Evolutionary conservation across 1,140 invertebrate species (phyloP), one percentile per base, ranked within the genome.

Genomic region (Danaus plexippus): DNA sequence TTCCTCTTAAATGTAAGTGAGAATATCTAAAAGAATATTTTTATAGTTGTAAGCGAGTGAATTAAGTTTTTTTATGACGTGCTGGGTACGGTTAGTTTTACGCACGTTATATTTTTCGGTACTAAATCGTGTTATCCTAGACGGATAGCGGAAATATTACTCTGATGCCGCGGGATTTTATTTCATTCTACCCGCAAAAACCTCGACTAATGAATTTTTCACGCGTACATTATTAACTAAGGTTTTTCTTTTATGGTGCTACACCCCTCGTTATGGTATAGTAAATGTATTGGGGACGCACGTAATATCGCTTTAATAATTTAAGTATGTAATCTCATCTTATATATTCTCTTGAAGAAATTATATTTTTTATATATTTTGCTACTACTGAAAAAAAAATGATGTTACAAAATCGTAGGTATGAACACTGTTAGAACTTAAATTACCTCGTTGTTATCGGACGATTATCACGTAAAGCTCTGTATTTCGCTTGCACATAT

Each of bases 1-100:
- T 86, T 86, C 83, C 83, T 86, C 80, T 84, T 86, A 83, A 83
- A 75, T 77, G 71, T 84, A 86, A 84, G 80, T 84, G 78, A 84
- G 79, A 84, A 83, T 85, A 82, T 85, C 82, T 85, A 84, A 80
- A 82, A 32, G 22, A 32, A 83, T 83, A 85, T 85, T 84, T 80
- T 84, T 80, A 73, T 83, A 85, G 80, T 72, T 73, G 69, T 84
- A 82, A 84, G 81, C 79, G 77, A 70, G 71, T 79, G 73, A 80
- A 77, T 80, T 82, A 73, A 75, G 70, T 73, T 81, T 82, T 75
- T 75, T 78, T 32, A 32, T 32, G 22, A 32, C 22, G 22, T 32
- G 22, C 22, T 32, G 22, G 22, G 0, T 32, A 32, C 22, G 22
- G 22, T 32, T 4, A 2, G 22, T 32, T 32, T 32, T 32, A 32